Base-by-base conservation (phyloP, 2,797 vertebrate genomes). In the Channallabes apus region DNA sequence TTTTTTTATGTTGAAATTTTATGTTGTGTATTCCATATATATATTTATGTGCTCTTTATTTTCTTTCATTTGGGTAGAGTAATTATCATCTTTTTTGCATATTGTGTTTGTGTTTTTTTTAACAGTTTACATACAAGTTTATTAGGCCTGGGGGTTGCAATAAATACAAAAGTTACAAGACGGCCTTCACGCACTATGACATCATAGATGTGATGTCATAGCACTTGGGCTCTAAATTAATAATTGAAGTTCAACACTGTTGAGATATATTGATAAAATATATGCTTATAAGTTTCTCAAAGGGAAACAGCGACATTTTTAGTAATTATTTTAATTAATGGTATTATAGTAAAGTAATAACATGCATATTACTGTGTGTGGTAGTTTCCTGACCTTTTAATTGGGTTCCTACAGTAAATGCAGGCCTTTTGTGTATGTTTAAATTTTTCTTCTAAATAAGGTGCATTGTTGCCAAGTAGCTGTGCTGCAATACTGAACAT, bases 241-340 rank as follows among this genome's bases (percentile, higher is more conserved):
- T 68, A 82, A 82, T 82, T 82, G 65, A 32, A 77, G 82, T 68
- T 24, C 12, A 38, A 78, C 15, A 65, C 8, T 65, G 15, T 51
- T 86, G 71, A 68, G 72, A 82, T 77, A 46, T 86, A 82, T 82
- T 61, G 27, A 82, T 82, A 12, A 15, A 14, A 68, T n/a, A 32
- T 18, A 27, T 20, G 38, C 9, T 24, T 61, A 58, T 27, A 41
- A 80, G 17, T 72, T 67, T 75, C 67, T 71, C 35, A 80, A n/a
- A 71, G 24, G 24, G 24, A 67, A 54, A 7, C 1, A 32, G 20
- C 18, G 9, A 1, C 38, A 27, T n/a, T 72, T 58, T 24, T 58
- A 35, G 24, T 18, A 35, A 41, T 27, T 82, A n/a, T n/a, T 59
- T 72, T 29, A 59, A 59, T 41, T 20, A 24, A 79, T 61, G 24